A percentile compares a stretch with the other conserved stretches of the same genome.
Conservation (phyloP, 2,797 vertebrate genomes). For the Acanthopagrus latus region DNA sequence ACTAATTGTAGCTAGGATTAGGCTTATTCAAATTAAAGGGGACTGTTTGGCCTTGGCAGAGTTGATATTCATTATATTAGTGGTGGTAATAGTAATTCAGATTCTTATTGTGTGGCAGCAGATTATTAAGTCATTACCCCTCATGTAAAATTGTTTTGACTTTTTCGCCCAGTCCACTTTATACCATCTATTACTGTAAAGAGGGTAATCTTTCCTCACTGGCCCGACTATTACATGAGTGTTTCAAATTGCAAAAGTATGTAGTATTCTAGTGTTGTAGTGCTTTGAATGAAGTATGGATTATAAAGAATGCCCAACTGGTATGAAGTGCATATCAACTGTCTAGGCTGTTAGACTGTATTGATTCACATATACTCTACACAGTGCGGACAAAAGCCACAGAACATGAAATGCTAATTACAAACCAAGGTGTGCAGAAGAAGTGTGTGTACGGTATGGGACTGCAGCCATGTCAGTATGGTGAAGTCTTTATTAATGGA, state of each 20-base stretch:
- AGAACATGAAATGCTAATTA: not conserved
- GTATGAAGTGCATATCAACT: not conserved
- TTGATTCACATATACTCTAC: not conserved
- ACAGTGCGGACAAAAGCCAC: not conserved
- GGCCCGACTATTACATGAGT: not conserved
- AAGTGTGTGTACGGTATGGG: not conserved
- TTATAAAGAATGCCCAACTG: not conserved
- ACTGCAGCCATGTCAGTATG: not conserved
- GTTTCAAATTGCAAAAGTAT: not conserved
- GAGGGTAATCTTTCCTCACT: no score
- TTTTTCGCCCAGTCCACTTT: not conserved
- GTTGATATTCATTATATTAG: not conserved
- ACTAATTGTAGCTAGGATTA: not conserved
- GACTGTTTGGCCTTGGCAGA: no score
- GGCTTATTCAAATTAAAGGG: no score
- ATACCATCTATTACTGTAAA: not conserved
- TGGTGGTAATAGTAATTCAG: no score
- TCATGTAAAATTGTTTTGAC: not conserved
- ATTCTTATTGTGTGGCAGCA: not conserved
- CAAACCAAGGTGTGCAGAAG: not conserved
- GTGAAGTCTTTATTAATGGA: conserved; percentile 17
- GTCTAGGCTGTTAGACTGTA: not conserved
- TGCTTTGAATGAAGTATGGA: not conserved
- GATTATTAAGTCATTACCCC: not conserved
- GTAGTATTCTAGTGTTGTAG: no score